These are phyloP conservation scores for Neolamprologus sp. DNA, from an alignment of 2,113 vertebrate species.

Conservation along the genomic window DNA sequence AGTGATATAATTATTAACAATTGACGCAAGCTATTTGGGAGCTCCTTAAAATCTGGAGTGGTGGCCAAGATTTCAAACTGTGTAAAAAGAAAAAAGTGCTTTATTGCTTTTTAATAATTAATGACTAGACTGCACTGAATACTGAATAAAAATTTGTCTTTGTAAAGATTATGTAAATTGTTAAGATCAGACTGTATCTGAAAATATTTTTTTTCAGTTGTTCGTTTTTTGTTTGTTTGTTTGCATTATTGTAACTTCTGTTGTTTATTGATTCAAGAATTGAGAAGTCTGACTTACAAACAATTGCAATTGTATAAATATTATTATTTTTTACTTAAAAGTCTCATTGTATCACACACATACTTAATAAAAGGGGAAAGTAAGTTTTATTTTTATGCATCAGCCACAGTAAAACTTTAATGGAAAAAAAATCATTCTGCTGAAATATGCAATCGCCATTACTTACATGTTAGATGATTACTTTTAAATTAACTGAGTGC, in stretches of 20 bases:
- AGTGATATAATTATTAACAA: neutral
- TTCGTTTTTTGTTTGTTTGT: neutral
- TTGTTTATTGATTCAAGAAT: neutral
- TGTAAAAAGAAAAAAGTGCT: neutral
- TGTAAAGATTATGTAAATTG: neutral
- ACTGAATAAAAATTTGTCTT: neutral
- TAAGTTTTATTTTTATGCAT: neutral
- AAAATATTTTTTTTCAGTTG: neutral
- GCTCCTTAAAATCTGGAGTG: slow-evolving; percentile 11
- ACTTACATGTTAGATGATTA: neutral
- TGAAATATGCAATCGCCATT: neutral
- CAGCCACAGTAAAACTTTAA: neutral
- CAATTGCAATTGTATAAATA: neutral
- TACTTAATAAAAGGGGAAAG: neutral
- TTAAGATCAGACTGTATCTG: neutral
- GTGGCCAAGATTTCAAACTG: neutral
- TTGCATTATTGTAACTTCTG: neutral
- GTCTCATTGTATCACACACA: neutral
- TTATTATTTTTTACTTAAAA: neutral
- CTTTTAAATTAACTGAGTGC: neutral
- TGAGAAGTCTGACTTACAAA: neutral
- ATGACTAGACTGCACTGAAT: neutral
- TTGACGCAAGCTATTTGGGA: neutral
- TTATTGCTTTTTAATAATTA: neutral
- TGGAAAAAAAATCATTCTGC: neutral